Percentiles rank a stretch among this genome's conserved stretches.
These are phyloP conservation scores for Icerya purchasi DNA, from an alignment of 2,888 invertebrate species.

Conservation along the genomic window DNA sequence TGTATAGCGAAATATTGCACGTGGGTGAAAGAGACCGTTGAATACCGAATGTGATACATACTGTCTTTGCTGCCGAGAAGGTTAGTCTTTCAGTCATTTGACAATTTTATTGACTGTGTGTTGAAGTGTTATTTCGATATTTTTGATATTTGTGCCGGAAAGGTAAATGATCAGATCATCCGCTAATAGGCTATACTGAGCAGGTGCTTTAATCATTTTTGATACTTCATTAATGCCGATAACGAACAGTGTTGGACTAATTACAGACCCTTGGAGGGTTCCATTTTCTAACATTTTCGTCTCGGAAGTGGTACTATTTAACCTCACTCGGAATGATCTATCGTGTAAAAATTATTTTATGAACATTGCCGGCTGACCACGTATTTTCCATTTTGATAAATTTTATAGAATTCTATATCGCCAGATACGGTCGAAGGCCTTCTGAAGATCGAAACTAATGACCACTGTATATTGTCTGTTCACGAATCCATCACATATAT, in stretches of 20 bases:
- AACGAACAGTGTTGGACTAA: background rate
- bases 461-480: background rate
- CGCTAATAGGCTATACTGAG: background rate
- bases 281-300: background rate
- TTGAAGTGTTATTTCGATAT: background rate
- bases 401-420: background rate
- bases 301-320: background rate
- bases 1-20: background rate
- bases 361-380: background rate
- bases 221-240: background rate
- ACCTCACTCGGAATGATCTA: background rate
- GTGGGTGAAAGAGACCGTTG: background rate
- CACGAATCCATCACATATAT: background rate
- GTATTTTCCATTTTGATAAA: background rate
- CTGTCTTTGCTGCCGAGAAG: background rate
- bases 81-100: background rate
- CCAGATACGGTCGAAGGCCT: background rate
- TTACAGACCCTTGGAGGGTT: background rate
- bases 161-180: background rate
- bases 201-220: background rate
- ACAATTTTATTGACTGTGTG: background rate
- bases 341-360: background rate
- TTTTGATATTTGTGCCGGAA: background rate
- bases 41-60: background rate
- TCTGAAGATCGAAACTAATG: background rate